Conservation (phyloP, 2,888 invertebrate species). For the Troides helena region DNA sequence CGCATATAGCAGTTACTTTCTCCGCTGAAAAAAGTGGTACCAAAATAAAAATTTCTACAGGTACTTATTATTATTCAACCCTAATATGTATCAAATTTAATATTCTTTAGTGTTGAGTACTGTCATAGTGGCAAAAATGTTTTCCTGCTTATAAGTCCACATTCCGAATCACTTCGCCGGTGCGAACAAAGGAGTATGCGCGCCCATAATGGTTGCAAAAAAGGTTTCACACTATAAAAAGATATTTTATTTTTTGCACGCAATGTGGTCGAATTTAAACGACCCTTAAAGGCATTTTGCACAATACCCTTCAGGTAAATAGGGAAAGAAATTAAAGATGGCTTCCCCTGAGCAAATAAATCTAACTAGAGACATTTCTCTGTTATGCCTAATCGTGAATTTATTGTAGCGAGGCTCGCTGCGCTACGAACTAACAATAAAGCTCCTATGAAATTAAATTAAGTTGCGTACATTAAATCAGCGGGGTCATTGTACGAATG, state of each 20-base stretch:
- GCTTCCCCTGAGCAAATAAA: slow-evolving; percentile 63
- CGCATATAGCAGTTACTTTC: no score
- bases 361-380: slow-evolving; percentile 63
- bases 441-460: slow-evolving; percentile 63
- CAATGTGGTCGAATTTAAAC: slow-evolving; percentile 75
- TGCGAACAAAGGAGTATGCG: slow-evolving; percentile 55
- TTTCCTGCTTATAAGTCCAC: slow-evolving; percentile 35
- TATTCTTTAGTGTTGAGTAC: no score
- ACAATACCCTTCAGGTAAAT: slow-evolving; percentile 72
- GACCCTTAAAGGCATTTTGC: slow-evolving; percentile 51
- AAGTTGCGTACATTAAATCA: slow-evolving; percentile 63
- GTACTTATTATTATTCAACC: no score
- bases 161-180: slow-evolving; percentile 54
- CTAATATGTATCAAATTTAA: background rate
- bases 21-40: no score
- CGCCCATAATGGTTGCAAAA: slow-evolving; percentile 58
- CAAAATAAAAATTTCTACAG: no score
- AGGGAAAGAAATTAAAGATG: slow-evolving; percentile 53
- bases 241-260: slow-evolving; percentile 44
- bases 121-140: slow-evolving; percentile 9
- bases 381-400: slow-evolving; percentile 76
- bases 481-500: slow-evolving; percentile 52
- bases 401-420: slow-evolving; percentile 71
- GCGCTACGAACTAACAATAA: slow-evolving; percentile 73
- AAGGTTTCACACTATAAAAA: slow-evolving; percentile 67